These are phyloP conservation scores for Bactericera cockerelli DNA, from an alignment of 1,140 invertebrate genomes.

Conservation along the genomic window DNA sequence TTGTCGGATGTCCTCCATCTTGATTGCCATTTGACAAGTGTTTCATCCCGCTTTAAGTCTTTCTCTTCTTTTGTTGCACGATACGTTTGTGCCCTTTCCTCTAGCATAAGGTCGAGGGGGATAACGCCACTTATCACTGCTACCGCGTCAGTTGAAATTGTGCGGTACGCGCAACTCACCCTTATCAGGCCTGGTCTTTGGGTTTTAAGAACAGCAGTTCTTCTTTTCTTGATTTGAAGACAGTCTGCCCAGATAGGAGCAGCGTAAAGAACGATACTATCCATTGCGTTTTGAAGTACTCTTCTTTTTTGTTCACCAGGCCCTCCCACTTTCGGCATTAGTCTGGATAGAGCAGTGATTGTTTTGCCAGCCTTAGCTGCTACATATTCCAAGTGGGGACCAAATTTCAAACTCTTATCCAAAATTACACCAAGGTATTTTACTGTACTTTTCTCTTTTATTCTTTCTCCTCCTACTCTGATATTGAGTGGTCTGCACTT, in stretches of 20 bases:
- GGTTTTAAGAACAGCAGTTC: not conserved
- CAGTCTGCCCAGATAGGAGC: not conserved
- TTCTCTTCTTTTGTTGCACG: not conserved
- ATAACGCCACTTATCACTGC: not conserved
- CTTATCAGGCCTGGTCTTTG: not conserved
- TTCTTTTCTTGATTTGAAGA: conserved; percentile 4
- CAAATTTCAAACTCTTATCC: too few species aligned
- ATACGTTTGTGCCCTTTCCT: not conserved
- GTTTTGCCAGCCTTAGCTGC: not conserved
- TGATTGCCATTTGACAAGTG: conserved; percentile 14
- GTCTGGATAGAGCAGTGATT: not conserved
- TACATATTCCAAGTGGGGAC: too few species aligned
- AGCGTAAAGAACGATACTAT: not conserved
- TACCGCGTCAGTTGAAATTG: conserved; percentile 1
- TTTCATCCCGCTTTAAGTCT: not conserved
- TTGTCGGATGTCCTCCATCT: conserved; percentile 15
- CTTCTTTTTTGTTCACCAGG: not conserved
- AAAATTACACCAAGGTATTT: too few species aligned
- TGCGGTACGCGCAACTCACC: not conserved
- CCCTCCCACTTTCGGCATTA: not conserved
- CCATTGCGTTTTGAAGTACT: not conserved
- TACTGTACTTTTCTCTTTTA: too few species aligned
- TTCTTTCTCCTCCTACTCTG: too few species aligned
- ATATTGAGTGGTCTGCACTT: too few species aligned
- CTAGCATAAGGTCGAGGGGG: not conserved